These are phyloP conservation scores for Geophilus truncorum DNA, from an alignment of 2,888 invertebrate species.

Conservation along the genomic window DNA sequence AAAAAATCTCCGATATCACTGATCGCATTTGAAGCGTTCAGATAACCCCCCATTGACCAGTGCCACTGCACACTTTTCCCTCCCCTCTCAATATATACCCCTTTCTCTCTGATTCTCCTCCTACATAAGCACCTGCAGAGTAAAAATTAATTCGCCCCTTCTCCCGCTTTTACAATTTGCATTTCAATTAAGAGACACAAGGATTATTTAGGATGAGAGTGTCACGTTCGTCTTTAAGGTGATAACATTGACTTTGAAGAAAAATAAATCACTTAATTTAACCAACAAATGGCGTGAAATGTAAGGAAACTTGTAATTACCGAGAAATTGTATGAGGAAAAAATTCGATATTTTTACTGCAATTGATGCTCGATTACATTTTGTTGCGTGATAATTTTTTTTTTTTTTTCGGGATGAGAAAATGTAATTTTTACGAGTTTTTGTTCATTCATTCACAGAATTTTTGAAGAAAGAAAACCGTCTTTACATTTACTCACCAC, in stretches of 20 bases:
- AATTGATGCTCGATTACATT: neutral
- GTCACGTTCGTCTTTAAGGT: slow-evolving; percentile 3
- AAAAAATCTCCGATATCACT: slow-evolving; percentile 26
- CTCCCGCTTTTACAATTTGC: slow-evolving; percentile 14
- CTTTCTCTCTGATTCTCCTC: neutral
- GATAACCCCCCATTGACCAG: slow-evolving; percentile 24
- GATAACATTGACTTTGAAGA: neutral
- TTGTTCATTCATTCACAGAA: neutral
- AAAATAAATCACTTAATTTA: neutral
- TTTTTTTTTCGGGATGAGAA: neutral
- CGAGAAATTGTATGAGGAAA: neutral
- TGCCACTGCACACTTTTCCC: slow-evolving; percentile 20
- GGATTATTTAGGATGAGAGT: slow-evolving; percentile 19
- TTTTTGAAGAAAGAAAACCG: slow-evolving; percentile 13
- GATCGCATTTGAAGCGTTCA: slow-evolving; percentile 27
- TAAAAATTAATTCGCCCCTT: slow-evolving; percentile 3
- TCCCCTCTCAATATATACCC: neutral
- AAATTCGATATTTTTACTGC: neutral
- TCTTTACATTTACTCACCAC: neutral
- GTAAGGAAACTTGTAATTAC: neutral
- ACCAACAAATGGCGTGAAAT: neutral
- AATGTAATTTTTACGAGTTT: neutral
- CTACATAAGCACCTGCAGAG: slow-evolving; percentile 11
- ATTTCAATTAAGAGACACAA: slow-evolving; percentile 7
- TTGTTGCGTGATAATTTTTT: neutral